Conservation (phyloP, 2,797 vertebrate species). For the Scomberomorus guttatus region DNA sequence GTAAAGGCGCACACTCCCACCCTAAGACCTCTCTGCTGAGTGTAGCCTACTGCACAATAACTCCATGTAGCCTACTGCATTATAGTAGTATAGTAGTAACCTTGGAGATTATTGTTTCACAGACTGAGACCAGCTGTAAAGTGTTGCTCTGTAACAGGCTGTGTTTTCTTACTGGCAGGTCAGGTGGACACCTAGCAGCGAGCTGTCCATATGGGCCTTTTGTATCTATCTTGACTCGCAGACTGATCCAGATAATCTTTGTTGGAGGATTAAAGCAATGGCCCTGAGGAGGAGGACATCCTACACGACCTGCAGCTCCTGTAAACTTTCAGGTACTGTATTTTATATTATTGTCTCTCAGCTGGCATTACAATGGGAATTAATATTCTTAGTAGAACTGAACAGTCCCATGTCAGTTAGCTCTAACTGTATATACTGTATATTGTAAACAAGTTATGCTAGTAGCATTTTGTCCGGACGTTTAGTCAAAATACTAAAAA, state of each 20-base stretch:
- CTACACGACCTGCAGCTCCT: neutral
- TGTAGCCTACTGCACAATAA: no score
- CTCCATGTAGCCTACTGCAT: no score
- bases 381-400: neutral
- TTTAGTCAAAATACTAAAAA: neutral
- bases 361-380: neutral
- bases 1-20: no score
- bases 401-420: neutral
- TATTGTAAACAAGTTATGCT: neutral
- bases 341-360: conserved; percentile 2
- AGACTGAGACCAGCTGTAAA: neutral
- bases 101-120: no score
- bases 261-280: conserved; percentile 72
- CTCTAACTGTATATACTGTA: neutral
- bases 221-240: conserved; percentile 24
- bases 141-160: neutral
- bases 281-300: conserved; percentile 30
- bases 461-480: neutral
- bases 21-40: no score
- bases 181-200: conserved; percentile 25
- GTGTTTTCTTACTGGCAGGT: conserved; percentile 6
- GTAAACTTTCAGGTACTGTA: conserved; percentile 45
- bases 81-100: no score
- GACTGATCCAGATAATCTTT: conserved; percentile 74
- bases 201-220: conserved; percentile 49